Evolutionary conservation across 2,888 invertebrate species (phyloP).

Genomic region (Leucophenga montana): DNA sequence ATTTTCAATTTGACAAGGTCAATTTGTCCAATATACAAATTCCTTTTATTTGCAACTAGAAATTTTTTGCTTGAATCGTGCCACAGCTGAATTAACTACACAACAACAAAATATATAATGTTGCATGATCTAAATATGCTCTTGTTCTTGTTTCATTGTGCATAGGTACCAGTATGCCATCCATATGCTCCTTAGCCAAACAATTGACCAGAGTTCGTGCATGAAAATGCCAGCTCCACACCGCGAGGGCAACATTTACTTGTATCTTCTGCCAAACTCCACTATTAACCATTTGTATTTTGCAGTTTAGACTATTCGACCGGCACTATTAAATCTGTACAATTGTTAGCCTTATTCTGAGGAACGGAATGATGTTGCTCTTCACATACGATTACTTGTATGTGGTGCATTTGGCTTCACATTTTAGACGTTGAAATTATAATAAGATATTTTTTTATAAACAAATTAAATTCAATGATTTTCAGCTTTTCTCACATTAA

Average conservation of each 20-base stretch:
- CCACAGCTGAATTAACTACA: conserved; percentile 16
- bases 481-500: too few species aligned
- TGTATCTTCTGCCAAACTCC: too few species aligned
- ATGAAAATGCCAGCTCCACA: conserved; percentile 18
- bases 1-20: conserved; percentile 56
- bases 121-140: conserved; percentile 54
- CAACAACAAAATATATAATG: conserved; percentile 40
- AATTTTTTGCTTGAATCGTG: conserved; percentile 25
- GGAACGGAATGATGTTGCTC: too few species aligned
- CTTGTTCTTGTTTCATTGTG: neutral
- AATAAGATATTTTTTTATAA: too few species aligned
- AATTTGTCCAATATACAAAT: conserved; percentile 46
- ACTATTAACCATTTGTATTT: too few species aligned
- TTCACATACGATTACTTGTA: too few species aligned
- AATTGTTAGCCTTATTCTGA: too few species aligned
- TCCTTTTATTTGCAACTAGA: neutral
- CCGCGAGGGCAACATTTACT: neutral
- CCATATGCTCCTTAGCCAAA: neutral
- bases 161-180: neutral
- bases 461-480: too few species aligned
- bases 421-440: too few species aligned
- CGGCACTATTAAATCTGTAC: too few species aligned
- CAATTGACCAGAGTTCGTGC: conserved; percentile 22
- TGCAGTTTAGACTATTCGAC: too few species aligned
- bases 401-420: too few species aligned